These are phyloP conservation scores for Peromyscus nudipes DNA, from an alignment of 2,797 vertebrate genomes.

Conservation along the genomic window DNA sequence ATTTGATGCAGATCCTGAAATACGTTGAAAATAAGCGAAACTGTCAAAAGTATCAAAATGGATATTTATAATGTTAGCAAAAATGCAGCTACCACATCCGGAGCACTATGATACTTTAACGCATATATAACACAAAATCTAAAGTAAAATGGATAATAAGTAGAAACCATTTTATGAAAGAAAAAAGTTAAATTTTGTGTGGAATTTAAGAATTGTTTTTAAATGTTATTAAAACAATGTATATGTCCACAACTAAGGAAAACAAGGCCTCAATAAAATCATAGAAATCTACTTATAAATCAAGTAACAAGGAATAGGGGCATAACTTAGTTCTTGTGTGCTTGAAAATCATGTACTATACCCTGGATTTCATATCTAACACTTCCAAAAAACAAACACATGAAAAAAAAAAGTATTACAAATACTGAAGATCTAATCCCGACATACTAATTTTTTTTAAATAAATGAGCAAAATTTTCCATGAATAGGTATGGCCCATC, in stretches of 20 bases:
- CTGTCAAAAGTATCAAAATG: background rate
- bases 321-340: background rate
- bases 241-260: background rate
- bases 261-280: background rate
- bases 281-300: background rate
- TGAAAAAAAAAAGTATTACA: background rate
- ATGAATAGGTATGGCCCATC: background rate
- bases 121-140: background rate
- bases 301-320: background rate
- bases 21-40: constrained; percentile 34
- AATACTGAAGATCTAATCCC: background rate
- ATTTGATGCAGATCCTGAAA: constrained; percentile 65
- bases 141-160: background rate
- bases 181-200: background rate
- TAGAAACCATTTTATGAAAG: background rate
- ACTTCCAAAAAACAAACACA: background rate
- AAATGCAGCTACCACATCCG: background rate
- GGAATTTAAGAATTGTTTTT: background rate
- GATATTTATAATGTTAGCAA: background rate
- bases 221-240: background rate
- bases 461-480: background rate
- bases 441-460: background rate
- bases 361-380: background rate
- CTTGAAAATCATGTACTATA: accelerated
- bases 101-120: background rate